Base-by-base conservation (phyloP, 2,888 invertebrate genomes). In the Epinotia nisella region DNA sequence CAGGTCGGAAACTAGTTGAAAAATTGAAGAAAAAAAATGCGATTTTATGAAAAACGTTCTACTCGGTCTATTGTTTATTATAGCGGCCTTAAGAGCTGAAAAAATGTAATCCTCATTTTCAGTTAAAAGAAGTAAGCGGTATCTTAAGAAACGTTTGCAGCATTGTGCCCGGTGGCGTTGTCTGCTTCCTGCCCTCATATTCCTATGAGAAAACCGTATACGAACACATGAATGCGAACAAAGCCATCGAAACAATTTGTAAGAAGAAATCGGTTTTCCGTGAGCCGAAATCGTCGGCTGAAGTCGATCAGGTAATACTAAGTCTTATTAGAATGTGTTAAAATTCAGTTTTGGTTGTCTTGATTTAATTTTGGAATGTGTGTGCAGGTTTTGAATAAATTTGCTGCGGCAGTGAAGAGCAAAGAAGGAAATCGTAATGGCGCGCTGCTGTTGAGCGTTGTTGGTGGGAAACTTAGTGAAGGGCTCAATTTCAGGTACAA, bases 381-480 rank as follows among this genome's bases (percentile, higher is more conserved):
- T 56, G 82, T 81, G 0, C 74, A 93, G 93, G 90, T 93, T 7
- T 77, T 93, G 69, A 84, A 85, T 64, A 91, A 92, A 76, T 93
- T 85, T 73, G 87, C 92, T 0, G 72, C 83, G 56, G 90, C 91
- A 10, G 86, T 92, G 0, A 86, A 80, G 69, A 87, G 80, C 58
- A 92, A 90, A 80, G 83, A 83, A n/a, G 77, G 85, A 0, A 82
- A 82, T 3, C 84, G 84, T 7, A 94, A 91, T 77, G 98, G 98
- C 5, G 98, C 99, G 0, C 84, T 99, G 21, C 90, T 99, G 56
- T 95, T 99, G 76, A 98, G 99, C 87, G 99, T 99, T n/a, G 98
- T 99, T 3, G 97, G 98, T 76, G 99, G 99, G 0, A 99, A 99
- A 92, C 94, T 99, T 82, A 99, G 99, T 84, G 99, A 99, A 94